phyloP scores from a whole-genome alignment of 2,888 invertebrate species.

The Germaria angustata region DNA sequence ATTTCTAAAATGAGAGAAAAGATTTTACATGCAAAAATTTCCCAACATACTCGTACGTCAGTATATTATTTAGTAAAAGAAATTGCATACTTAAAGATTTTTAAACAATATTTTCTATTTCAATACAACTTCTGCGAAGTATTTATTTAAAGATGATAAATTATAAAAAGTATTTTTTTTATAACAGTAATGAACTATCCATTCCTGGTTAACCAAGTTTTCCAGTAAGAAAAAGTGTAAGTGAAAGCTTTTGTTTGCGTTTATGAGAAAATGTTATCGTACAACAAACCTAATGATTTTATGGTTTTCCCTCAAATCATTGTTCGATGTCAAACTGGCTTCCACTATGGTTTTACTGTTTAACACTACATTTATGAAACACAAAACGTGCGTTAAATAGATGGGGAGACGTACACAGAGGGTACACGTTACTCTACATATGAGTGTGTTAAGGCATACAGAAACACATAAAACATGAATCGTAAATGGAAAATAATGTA shows the following conservation, averaged over 20 bases:
- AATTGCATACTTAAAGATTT: too few species aligned
- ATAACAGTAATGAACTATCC: too few species aligned
- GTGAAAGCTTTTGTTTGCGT: background rate
- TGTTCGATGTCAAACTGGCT: slow-evolving; percentile 51
- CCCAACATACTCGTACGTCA: too few species aligned
- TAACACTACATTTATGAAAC: slow-evolving; percentile 15
- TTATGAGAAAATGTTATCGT: slow-evolving; percentile 32
- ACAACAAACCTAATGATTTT: slow-evolving; percentile 60
- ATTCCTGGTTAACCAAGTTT: too few species aligned
- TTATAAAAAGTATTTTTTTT: background rate
- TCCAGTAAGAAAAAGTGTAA: background rate
- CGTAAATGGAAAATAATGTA: too few species aligned
- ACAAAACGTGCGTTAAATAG: background rate
- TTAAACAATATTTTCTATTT: too few species aligned
- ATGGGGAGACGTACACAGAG: background rate
- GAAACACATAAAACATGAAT: background rate
- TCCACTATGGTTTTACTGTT: slow-evolving; percentile 39
- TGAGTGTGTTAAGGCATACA: background rate
- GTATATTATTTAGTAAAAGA: too few species aligned
- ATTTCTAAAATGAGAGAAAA: too few species aligned
- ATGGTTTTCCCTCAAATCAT: slow-evolving; percentile 32
- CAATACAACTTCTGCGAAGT: too few species aligned
- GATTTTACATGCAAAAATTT: too few species aligned
- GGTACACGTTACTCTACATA: background rate
- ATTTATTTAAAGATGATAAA: too few species aligned